These are phyloP conservation scores for Phalacrocorax carbo DNA, from an alignment of 2,113 vertebrate species.

Conservation along the genomic window DNA sequence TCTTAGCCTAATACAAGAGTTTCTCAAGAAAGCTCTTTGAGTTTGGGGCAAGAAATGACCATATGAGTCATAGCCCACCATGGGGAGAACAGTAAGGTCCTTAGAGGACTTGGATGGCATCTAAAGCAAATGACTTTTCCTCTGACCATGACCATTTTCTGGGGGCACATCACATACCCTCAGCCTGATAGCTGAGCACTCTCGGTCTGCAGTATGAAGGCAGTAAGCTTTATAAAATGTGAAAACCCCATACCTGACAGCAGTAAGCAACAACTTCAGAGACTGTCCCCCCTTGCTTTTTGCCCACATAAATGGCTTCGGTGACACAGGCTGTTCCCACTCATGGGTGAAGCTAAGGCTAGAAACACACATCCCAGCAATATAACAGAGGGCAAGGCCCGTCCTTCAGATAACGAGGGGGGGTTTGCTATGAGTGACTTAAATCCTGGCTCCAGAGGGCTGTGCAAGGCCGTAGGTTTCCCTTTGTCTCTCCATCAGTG, in stretches of 20 bases:
- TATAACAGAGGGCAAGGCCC: background rate
- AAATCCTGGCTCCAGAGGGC: background rate
- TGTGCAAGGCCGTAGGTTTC: background rate
- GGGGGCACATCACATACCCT: too few relatives aligned
- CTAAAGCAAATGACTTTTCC: background rate
- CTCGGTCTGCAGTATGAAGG: background rate
- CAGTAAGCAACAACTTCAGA: background rate
- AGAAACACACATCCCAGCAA: background rate
- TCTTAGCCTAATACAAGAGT: background rate
- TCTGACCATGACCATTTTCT: background rate
- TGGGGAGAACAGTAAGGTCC: background rate
- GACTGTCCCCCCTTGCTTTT: background rate
- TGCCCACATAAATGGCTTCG: background rate
- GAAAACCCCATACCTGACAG: background rate
- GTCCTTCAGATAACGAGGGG: background rate
- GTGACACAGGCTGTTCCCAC: background rate
- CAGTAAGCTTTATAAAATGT: background rate
- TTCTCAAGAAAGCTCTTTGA: background rate
- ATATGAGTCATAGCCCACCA: background rate
- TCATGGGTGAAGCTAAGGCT: background rate
- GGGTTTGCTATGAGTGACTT: rapidly evolving
- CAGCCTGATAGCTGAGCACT: background rate
- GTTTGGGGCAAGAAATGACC: background rate
- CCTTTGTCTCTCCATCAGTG: background rate
- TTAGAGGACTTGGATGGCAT: background rate